Base-by-base conservation (phyloP, 1,140 invertebrate genomes). In the Caenorhabditis inopinata region DNA sequence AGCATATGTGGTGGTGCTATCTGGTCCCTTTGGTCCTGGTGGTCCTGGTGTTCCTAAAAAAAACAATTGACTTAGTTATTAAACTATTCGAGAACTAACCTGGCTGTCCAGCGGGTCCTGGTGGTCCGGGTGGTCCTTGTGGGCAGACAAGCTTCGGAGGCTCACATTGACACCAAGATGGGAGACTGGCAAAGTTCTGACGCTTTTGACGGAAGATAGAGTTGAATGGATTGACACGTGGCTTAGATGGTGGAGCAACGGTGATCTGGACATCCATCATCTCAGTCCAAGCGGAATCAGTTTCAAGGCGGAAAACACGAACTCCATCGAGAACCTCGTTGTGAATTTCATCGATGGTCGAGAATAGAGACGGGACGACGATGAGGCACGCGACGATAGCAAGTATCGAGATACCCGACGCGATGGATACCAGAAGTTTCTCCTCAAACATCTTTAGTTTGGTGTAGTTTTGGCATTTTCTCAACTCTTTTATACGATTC, bases 261-360 rank as follows among this genome's bases (percentile, higher is more conserved):
- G n/a, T n/a, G n/a, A 82, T 45, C 38, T 82, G 80, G 32, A 82
- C 62, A 77, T 82, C 80, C 80, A 82, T 82, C 80, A 82, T 82
- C 16, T 82, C 78, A 27, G 80, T 74, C 80, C 80, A 82, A 2
- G 80, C 80, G 47, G 76, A 47, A 29, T 82, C 80, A 25, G 80
- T 82, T 58, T 82, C 80, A 6, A 74, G 78, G 9, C 80, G 80
- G 62, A 82, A 82, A 21, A 82, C 27, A 73, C 35, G 35, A 45
- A 74, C 46, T 16, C 25, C 14, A 18, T 74, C 46, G 9, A 73
- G 35, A 0, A 62, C 38, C 23, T 58, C 81, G 46, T 82, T 68
- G 38, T 82, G 81, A 21, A 82, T 42, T 47, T 82, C 81, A 42
- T 75, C 74, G 68, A 82, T 82, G 23, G 48, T 76, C 7, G 49